Evolutionary conservation across 2,797 vertebrate species (phyloP).

Genomic region (Mus spretus): DNA sequence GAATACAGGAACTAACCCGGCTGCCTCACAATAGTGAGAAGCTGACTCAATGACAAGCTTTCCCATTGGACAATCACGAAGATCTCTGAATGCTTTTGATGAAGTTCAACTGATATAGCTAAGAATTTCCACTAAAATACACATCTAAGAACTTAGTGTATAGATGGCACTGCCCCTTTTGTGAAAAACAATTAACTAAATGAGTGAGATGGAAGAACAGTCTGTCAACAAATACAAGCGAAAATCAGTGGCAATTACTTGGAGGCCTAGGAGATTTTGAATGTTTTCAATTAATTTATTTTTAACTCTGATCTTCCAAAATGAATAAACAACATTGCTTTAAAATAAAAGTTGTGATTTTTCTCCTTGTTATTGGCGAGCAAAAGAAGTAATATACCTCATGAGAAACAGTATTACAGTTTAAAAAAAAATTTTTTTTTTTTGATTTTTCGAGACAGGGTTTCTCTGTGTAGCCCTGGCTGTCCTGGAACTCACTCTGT

Average conservation of each 20-base stretch:
- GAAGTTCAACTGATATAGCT: background rate
- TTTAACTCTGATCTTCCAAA: constrained; percentile 44
- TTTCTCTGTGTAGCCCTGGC: no score
- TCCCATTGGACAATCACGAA: background rate
- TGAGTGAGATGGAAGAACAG: background rate
- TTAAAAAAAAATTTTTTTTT: background rate
- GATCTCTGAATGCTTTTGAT: background rate
- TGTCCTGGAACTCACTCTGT: no score
- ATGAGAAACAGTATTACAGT: background rate
- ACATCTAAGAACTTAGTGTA: background rate
- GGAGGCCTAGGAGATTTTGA: background rate
- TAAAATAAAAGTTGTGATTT: background rate
- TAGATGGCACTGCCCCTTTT: background rate
- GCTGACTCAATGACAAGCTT: background rate
- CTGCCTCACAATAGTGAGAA: background rate
- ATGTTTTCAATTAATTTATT: constrained; percentile 48
- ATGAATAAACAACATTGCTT: background rate
- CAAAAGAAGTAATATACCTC: background rate
- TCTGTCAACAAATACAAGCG: background rate
- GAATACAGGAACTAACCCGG: background rate
- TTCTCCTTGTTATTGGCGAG: background rate
- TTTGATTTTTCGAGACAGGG: no score
- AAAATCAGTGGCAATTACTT: constrained; percentile 10
- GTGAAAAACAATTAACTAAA: constrained; percentile 27
- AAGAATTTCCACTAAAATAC: constrained; percentile 47